Percentiles rank a stretch among this genome's conserved stretches.
Conservation (phyloP, 2,888 invertebrate species). For the Lithophane socia region DNA sequence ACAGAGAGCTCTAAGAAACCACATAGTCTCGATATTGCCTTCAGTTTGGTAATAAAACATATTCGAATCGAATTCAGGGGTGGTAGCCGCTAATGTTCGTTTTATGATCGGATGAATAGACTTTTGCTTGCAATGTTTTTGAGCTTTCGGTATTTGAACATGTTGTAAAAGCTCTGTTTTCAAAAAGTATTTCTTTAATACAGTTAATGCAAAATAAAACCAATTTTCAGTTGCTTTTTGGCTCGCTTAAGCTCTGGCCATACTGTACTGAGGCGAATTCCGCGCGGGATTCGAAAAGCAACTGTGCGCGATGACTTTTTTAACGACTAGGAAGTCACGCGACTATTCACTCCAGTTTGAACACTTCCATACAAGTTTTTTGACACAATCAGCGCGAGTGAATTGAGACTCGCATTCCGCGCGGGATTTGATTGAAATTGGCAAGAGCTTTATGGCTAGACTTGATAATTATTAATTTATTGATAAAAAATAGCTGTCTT, state of each 20-base stretch:
- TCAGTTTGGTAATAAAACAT: constrained; percentile 57
- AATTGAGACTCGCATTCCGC: background rate
- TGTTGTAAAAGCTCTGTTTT: constrained; percentile 1
- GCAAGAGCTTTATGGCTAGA: background rate
- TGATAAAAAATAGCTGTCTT: too few species aligned
- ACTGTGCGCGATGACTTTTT: background rate
- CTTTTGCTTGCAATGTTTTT: constrained; percentile 20
- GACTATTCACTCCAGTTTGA: background rate
- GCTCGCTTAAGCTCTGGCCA: background rate
- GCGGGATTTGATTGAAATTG: background rate
- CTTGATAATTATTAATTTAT: background rate
- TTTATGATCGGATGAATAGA: constrained; percentile 46
- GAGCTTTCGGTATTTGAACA: background rate
- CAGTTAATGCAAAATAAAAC: background rate
- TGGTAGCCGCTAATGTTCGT: constrained; percentile 47
- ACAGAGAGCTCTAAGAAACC: constrained; percentile 43
- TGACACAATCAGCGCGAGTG: background rate
- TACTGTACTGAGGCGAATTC: background rate
- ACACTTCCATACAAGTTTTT: background rate
- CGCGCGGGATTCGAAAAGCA: background rate
- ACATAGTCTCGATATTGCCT: constrained; percentile 55
- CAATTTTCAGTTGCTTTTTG: background rate
- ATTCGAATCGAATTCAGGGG: constrained; percentile 54
- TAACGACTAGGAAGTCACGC: background rate
- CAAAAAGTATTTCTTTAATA: background rate